Conservation (phyloP, 2,888 invertebrate species). For the Escarpia spicata region DNA sequence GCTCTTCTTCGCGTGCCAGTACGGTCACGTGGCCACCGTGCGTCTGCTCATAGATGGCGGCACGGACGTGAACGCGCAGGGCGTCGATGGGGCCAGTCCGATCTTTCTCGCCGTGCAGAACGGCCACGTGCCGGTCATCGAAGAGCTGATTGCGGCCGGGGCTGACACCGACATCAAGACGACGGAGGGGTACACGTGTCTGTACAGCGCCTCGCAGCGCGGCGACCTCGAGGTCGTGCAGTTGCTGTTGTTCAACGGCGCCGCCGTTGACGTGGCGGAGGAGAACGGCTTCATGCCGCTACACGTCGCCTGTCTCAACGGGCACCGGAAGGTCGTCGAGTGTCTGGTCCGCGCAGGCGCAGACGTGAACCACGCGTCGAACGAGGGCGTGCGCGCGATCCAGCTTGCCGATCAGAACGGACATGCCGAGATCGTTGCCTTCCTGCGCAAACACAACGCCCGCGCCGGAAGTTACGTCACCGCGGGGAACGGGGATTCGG, state of each 20-base stretch:
- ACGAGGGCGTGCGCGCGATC: constrained; percentile 40
- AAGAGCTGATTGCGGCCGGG: constrained; percentile 41
- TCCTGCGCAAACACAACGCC: constrained; percentile 28
- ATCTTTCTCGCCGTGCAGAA: constrained; percentile 47
- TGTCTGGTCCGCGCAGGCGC: constrained; percentile 45
- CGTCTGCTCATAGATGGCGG: constrained; percentile 38
- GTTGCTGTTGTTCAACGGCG: constrained; percentile 45
- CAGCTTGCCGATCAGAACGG: constrained; percentile 44
- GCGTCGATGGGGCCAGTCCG: constrained; percentile 35
- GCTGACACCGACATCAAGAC: constrained; percentile 39
- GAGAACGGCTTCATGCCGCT: constrained; percentile 44
- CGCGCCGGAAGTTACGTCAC: neutral
- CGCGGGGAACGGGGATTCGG: neutral
- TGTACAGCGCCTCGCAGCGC: constrained; percentile 45
- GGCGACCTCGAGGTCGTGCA: constrained; percentile 47
- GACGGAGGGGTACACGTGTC: constrained; percentile 40
- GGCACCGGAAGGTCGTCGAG: constrained; percentile 44
- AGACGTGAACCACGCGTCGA: constrained; percentile 34
- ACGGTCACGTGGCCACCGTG: constrained; percentile 41
- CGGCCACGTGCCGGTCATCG: constrained; percentile 45
- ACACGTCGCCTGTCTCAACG: constrained; percentile 45
- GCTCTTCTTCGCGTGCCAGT: constrained; percentile 45
- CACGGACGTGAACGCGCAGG: constrained; percentile 38
- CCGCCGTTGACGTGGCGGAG: constrained; percentile 40
- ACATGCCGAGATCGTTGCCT: constrained; percentile 45